A percentile compares a stretch with the other conserved stretches of the same genome.
Evolutionary conservation across 2,888 invertebrate genomes (phyloP).

Genomic region (Chalcis sispes): DNA sequence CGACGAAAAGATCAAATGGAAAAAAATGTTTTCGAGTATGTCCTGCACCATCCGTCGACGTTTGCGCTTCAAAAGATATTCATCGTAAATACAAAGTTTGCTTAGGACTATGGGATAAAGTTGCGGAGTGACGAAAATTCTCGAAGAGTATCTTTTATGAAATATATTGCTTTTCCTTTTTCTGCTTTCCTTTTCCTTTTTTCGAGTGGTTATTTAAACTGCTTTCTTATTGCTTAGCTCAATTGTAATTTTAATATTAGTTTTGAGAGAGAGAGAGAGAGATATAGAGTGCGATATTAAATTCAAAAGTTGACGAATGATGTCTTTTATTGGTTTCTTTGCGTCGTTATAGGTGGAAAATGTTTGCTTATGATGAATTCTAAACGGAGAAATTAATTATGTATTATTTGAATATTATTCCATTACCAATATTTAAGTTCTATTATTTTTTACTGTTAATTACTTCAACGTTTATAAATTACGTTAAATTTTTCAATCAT

Average conservation of each 20-base stretch:
- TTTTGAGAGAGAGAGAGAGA: too few relatives aligned
- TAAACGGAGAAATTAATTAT: too few relatives aligned
- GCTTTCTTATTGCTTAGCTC: not conserved
- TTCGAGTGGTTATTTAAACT: constrained; percentile 4
- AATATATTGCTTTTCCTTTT: constrained; percentile 11
- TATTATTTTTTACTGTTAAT: too few relatives aligned
- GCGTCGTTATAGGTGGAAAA: too few relatives aligned
- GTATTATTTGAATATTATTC: too few relatives aligned
- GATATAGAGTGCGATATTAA: not conserved
- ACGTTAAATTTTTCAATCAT: too few relatives aligned
- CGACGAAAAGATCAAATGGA: constrained; percentile 39
- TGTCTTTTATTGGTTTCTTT: too few relatives aligned
- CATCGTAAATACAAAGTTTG: constrained; percentile 37
- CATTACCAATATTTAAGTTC: too few relatives aligned
- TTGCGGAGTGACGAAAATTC: constrained; percentile 7
- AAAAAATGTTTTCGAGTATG: constrained; percentile 18
- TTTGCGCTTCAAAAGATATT: constrained; percentile 26
- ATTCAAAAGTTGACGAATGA: too few relatives aligned
- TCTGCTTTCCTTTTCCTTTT: not conserved
- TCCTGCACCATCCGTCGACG: not conserved
- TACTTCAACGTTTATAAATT: too few relatives aligned
- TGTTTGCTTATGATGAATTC: too few relatives aligned
- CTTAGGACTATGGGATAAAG: constrained; percentile 32
- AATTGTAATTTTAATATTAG: constrained; percentile 9
- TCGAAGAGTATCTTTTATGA: constrained; percentile 16